Base-by-base conservation (phyloP, 35 echinoderm and acorn worm genomes). In the Heliocidaris erythrogramma region DNA sequence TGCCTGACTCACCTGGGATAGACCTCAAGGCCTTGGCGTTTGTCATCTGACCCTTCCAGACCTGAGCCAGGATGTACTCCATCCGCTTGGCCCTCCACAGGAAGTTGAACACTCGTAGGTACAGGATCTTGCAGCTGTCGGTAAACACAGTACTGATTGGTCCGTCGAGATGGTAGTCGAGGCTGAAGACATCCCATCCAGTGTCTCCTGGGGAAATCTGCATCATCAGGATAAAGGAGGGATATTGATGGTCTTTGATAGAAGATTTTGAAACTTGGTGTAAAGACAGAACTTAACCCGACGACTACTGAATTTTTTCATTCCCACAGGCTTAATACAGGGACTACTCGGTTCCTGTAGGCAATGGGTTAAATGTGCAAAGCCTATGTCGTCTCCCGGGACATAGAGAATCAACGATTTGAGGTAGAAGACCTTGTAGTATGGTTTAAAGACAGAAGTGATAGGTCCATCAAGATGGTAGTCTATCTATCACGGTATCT, bases 21-120 rank as follows among this genome's bases (percentile, higher is more conserved):
- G 94, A 32, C 85, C 96, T 95, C 14, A 99, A 91, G 14, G 86
- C 91, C 91, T 94, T 97, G 21, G 97, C 94, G 85, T 96, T 97
- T 32, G 94, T 90, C 98, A 97, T 99, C 96, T 97, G 96, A 12
- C 78, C 94, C 47, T 95, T 94, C 98, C 98, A 99, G 0, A 99
- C 96, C 59, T 97, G 97, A 17, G 97, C 96, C 52, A 99, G 94
- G 21, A 99, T 95, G 49, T 99, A 99, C 61, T 99, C 98, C 98
- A 99, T 97, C 30, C 98, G 95, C 95, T 99, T 99, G 85, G 98
- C 98, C 60, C 98, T 85, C 98, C 98, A 99, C 1, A 99, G 95
- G 94, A 99, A 99, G 96, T 99, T 99, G 85, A 99, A 99, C 48
- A 96, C 98, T 16, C 98, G 71, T n/a, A 99, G 98, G 59, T 99